These are phyloP conservation scores for Nesogale talazaci DNA, from an alignment of 2,113 vertebrate species.

Conservation along the genomic window DNA sequence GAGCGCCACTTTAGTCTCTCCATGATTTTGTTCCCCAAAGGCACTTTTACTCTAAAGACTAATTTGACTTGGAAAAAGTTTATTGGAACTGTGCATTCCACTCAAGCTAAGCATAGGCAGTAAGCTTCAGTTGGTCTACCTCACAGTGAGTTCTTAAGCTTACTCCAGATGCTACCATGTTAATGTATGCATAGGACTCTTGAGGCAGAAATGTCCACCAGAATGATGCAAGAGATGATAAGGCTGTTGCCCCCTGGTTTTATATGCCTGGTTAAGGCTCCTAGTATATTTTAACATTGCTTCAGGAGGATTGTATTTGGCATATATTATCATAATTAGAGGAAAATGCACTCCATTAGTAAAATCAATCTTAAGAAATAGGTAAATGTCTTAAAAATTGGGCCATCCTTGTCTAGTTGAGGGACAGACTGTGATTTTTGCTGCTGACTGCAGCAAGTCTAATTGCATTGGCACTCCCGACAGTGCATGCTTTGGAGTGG, in stretches of 20 bases:
- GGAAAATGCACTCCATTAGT: conserved; percentile 22
- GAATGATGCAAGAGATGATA: not conserved
- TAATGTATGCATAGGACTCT: not conserved
- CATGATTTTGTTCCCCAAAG: not conserved
- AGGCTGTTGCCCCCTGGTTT: not conserved
- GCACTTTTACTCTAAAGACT: not conserved
- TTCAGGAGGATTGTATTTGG: not conserved
- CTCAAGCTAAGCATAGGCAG: not conserved
- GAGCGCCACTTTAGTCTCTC: not conserved
- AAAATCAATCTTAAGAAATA: not conserved
- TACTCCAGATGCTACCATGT: not conserved
- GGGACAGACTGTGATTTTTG: not conserved
- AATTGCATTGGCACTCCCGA: not conserved
- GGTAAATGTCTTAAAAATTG: not conserved
- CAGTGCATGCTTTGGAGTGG: not conserved
- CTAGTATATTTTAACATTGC: not conserved
- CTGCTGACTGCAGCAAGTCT: conserved; percentile 48
- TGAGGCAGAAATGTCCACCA: not conserved
- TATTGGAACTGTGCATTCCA: not conserved
- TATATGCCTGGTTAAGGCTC: not conserved
- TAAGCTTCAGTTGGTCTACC: not conserved
- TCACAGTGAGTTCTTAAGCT: not conserved
- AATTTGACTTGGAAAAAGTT: not conserved
- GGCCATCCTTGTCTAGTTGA: not conserved
- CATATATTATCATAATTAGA: not conserved